Percentiles rank a stretch among this genome's conserved stretches.
Evolutionary conservation across 2,113 vertebrate genomes (phyloP).

Genomic region (Emydura subglobosa): DNA sequence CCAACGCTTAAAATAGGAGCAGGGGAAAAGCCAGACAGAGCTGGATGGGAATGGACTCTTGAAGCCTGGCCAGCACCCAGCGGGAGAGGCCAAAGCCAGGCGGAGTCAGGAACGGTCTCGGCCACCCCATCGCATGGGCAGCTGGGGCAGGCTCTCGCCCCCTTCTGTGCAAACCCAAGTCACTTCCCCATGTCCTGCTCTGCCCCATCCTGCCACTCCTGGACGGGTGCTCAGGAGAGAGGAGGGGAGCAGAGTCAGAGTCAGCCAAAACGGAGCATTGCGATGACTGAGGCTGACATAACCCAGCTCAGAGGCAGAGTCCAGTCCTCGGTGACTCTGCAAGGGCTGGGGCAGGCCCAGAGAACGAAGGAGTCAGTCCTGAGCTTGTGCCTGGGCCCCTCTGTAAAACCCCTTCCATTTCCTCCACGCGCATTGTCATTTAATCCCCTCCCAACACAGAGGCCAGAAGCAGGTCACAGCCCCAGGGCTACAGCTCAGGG

Average conservation of each 20-base stretch:
- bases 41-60: neutral
- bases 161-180: rapidly evolving
- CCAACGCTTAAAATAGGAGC: constrained; percentile 69
- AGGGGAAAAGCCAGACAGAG: constrained; percentile 5
- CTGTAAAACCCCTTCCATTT: neutral
- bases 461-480: neutral
- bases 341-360: neutral
- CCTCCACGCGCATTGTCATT: too few species aligned
- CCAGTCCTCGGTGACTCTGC: rapidly evolving
- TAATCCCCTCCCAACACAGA: too few species aligned
- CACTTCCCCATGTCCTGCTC: neutral
- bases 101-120: neutral
- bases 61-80: rapidly evolving
- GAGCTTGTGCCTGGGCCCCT: neutral
- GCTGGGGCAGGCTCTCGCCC: neutral
- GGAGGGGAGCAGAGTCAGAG: rapidly evolving
- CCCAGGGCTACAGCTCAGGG: neutral
- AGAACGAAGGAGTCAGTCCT: neutral
- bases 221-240: neutral
- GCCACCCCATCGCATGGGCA: neutral
- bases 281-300: neutral
- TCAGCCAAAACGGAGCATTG: neutral
- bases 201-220: neutral
- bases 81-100: rapidly evolving
- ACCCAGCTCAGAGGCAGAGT: neutral